Evolutionary conservation across 2,113 vertebrate genomes (phyloP), one percentile per base, ranked within the genome.

Genomic region (Osmerus mordax): DNA sequence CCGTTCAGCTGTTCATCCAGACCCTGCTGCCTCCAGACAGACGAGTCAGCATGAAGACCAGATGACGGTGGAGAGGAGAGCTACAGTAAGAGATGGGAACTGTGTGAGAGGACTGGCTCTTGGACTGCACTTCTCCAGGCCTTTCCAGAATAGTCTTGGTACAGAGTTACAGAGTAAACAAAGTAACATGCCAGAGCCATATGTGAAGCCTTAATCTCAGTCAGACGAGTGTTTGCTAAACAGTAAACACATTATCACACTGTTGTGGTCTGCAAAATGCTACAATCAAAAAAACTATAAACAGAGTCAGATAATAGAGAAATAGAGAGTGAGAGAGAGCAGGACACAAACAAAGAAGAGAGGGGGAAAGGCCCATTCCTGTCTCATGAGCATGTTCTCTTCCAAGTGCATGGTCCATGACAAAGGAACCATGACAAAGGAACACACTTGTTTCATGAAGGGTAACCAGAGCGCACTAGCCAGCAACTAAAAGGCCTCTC

Each of bases 231-330:
- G 54, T 61, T 54, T 56, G 5, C 14, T 76, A 73, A 51, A 41
- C 36, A 41, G 19, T 25, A 29, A 56, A 47, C 13, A 68, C 67
- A 58, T 78, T 78, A 71, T 69, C 80, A 81, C 56, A 2, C 29
- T 72, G 78, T 72, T 81, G 58, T 71, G 76, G 71, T 79, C 58
- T 68, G 63, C 66, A 2, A 3, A 76, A 81, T 58, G 41, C 5
- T 47, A 7, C 41, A 47, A 18, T 11, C 36, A 53, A 52, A 21
- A 52, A 52, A 29, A 67, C 8, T 12, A 41, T 32, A 66, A 18
- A 66, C 18, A 23, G 7, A 23, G 9, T 11, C 41, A 47, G 41
- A 47, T 11, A 36, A 36, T 18, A 15, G 29, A 65, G 32, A 65
- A 9, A 47, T 41, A 16, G 4, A 69, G 55, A 55, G 61, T 21